Evolutionary conservation across 2,888 invertebrate species (phyloP), one percentile per base, ranked within the genome.

Genomic region (Aelia acuminata): DNA sequence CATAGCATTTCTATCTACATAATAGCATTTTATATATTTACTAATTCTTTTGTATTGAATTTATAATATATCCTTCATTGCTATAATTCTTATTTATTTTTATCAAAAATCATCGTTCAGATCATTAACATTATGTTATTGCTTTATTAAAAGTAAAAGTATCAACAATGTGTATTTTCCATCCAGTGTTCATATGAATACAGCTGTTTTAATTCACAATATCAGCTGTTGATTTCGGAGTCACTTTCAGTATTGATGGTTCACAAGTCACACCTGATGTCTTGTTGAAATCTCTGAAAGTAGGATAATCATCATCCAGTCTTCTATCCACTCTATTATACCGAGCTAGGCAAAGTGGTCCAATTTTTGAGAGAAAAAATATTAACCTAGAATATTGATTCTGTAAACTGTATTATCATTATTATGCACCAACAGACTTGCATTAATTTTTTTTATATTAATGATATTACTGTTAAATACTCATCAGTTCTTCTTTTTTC

Each of bases 181-280:
- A 98, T 89, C 98, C 98, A 97, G 98, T 98, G 93, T 98, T 97
- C 47, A 96, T 95, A 91, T 97, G 97, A 7, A 97, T 97, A 93
- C 97, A 98, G 89, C 98, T 98, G 93, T 98, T 96, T 92, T 97
- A 97, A 93, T 98, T 98, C 39, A 98, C 97, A 47, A 95, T 93
- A 92, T 98, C 98, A 0, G 98, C 98, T 3, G 97, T 95, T 84
- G 96, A 94, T 92, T 98, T 97, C 48, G 98, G 98, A 43, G 97
- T 95, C 85, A 98, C 95, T 92, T 94, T 94, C 88, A 98, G 93
- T 87, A 94, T 92, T 0, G 96, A 96, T 11, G 96, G 92, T 90
- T 95, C 95, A 92, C 98, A 98, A 26, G 93, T 92, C 92, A 95
- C 95, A 57, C 93, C 91, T 89, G 98, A 94, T 70, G 96, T 94